Evolutionary conservation across 1,140 invertebrate species (phyloP).

Genomic region (Bombus terrestris): DNA sequence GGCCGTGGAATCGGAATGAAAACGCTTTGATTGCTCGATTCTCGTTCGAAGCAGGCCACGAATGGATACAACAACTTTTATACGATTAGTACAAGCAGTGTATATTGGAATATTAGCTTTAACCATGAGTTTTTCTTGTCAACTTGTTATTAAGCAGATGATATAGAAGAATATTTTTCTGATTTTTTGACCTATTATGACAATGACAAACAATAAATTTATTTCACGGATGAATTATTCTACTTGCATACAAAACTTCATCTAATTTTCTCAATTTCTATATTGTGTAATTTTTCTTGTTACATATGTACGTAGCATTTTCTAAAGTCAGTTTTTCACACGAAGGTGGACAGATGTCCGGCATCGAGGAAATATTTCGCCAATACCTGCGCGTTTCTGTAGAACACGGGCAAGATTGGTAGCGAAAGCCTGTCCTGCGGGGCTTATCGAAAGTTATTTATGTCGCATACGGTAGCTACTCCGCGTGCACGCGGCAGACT

Average conservation of each 20-base stretch:
- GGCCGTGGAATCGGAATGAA: constrained; percentile 20
- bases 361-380: constrained; percentile 40
- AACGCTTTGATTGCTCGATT: not conserved
- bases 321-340: not conserved
- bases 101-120: no score
- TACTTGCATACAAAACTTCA: not conserved
- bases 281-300: no score
- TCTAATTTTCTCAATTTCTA: not conserved
- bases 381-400: constrained; percentile 42
- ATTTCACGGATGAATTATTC: no score
- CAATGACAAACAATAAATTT: not conserved
- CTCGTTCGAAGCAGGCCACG: not conserved
- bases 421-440: constrained; percentile 68
- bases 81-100: no score
- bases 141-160: no score
- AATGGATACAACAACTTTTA: no score
- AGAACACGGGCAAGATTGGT: constrained; percentile 60
- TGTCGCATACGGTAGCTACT: constrained; percentile 66
- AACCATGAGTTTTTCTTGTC: no score
- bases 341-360: not conserved
- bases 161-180: no score
- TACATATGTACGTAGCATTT: not conserved
- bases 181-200: no score
- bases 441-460: constrained; percentile 77
- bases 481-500: constrained; percentile 56